Percentiles rank a stretch among this genome's conserved stretches.
phyloP scores from a whole-genome alignment of 2,797 vertebrate genomes.

The Coccyzus lansbergi region DNA sequence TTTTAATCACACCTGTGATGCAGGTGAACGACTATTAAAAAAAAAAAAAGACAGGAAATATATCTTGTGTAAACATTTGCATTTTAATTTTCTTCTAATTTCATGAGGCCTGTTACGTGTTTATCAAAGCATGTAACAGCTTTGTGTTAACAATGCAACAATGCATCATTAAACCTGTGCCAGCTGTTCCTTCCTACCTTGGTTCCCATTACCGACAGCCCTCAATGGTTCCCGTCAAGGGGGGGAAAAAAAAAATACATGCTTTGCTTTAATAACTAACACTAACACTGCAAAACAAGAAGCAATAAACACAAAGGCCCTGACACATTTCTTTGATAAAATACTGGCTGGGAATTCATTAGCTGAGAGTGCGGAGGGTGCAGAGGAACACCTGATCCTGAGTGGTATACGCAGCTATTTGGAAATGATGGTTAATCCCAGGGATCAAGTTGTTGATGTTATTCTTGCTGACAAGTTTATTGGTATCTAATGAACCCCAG shows the following conservation, averaged over 20 bases:
- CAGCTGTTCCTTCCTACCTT: constrained; percentile 73
- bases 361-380: constrained; percentile 4
- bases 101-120: constrained; percentile 61
- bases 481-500: not conserved
- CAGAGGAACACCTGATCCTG: not conserved
- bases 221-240: constrained; percentile 50
- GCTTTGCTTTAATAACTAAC: constrained; percentile 68
- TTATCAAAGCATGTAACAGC: constrained; percentile 72
- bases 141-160: constrained; percentile 73
- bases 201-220: constrained; percentile 39
- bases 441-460: not conserved
- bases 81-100: constrained; percentile 79
- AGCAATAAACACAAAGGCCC: constrained; percentile 67
- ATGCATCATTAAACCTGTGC: constrained; percentile 61
- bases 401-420: fast-evolving
- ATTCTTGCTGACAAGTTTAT: not conserved
- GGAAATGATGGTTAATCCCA: constrained; percentile 17
- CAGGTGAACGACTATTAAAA: not conserved
- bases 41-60: not conserved
- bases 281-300: constrained; percentile 68
- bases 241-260: not conserved
- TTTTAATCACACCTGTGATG: not conserved
- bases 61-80: constrained; percentile 72
- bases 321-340: constrained; percentile 72
- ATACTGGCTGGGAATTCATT: constrained; percentile 66